Conservation (phyloP, 2,888 invertebrate genomes). For the Danaus chrysippus region DNA sequence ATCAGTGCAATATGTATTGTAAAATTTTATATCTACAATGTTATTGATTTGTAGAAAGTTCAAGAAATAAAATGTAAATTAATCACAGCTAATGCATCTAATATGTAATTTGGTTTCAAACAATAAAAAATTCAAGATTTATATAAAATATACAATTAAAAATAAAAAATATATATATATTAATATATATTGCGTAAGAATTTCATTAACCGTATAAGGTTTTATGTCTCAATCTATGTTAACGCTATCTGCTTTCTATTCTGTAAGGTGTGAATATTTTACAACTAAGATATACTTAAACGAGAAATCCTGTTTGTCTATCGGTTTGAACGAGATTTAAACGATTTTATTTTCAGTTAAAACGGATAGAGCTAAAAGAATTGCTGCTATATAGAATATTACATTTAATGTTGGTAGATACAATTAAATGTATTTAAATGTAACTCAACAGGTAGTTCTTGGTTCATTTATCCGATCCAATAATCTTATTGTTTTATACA, state of each 20-base stretch:
- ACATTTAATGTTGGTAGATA: no score
- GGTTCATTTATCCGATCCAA: background rate
- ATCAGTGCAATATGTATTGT: no score
- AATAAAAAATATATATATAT: slow-evolving; percentile 6
- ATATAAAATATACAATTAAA: slow-evolving; percentile 6
- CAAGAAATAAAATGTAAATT: no score
- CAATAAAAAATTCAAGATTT: background rate
- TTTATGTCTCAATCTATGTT: slow-evolving; percentile 30
- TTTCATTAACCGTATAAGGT: slow-evolving; percentile 25
- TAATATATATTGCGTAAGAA: slow-evolving; percentile 15
- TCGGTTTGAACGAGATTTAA: slow-evolving; percentile 21
- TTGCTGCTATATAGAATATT: no score
- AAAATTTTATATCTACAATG: no score
- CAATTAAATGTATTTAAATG: no score
- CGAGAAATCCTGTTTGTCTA: slow-evolving; percentile 32
- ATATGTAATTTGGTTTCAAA: background rate
- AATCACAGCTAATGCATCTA: no score
- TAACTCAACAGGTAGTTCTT: no score
- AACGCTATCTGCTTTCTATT: slow-evolving; percentile 31
- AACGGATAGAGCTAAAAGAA: no score
- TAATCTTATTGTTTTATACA: background rate
- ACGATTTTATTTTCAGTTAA: slow-evolving; percentile 17
- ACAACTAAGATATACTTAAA: slow-evolving; percentile 30
- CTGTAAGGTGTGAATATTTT: slow-evolving; percentile 30
- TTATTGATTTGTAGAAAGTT: no score